Evolutionary conservation across 2,797 vertebrate genomes (phyloP).

Genomic region (Champsocephalus gunnari): DNA sequence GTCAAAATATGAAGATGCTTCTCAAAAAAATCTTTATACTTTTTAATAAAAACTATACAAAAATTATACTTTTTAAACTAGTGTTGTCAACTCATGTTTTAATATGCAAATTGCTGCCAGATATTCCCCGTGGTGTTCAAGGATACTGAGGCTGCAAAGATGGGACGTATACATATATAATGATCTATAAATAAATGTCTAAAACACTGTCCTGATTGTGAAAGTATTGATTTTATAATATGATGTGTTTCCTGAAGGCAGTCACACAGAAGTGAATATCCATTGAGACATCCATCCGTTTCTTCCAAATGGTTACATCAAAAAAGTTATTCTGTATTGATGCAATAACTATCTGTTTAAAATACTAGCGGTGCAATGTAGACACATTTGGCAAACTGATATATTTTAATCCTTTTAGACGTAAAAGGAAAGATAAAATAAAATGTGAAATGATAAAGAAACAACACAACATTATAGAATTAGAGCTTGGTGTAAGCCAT

Average conservation of each 20-base stretch:
- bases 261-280: background rate
- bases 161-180: constrained; percentile 17
- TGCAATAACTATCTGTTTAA: background rate
- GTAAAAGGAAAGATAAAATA: background rate
- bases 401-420: background rate
- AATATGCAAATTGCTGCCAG: constrained; percentile 41
- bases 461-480: constrained; percentile 20
- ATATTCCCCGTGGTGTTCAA: constrained; percentile 43
- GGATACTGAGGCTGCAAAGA: constrained; percentile 16
- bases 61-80: constrained; percentile 1
- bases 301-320: background rate
- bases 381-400: background rate
- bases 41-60: background rate
- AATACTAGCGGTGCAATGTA: background rate
- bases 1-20: too few species aligned
- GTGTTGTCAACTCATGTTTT: constrained; percentile 17
- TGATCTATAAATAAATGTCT: constrained; percentile 29
- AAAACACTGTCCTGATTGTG: constrained; percentile 13
- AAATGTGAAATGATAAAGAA: constrained; percentile 14
- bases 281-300: background rate
- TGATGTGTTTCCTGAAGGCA: background rate
- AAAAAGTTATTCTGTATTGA: background rate
- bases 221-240: constrained; percentile 32
- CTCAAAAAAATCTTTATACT: too few species aligned
- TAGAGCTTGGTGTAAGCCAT: constrained; percentile 25